Percentiles rank a stretch among this genome's conserved stretches.
These are phyloP conservation scores for Neuroterus valhalla DNA, from an alignment of 1,140 invertebrate genomes.

Conservation along the genomic window DNA sequence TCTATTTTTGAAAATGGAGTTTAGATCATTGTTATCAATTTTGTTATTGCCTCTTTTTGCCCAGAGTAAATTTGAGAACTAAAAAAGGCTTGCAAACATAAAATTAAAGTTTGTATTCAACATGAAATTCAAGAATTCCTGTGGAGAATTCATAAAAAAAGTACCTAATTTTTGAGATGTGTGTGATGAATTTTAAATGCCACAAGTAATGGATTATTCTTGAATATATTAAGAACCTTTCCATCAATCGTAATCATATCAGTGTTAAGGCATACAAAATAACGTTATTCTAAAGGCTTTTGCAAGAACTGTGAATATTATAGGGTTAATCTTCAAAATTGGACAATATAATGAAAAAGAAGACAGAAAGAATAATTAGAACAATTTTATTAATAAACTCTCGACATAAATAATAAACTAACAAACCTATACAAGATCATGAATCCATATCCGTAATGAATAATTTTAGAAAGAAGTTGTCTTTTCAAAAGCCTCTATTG, in stretches of 20 bases:
- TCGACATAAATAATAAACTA: too few species aligned
- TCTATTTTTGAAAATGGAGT: too few species aligned
- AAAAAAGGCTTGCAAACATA: too few species aligned
- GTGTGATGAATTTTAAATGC: constrained; percentile 10
- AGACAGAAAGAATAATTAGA: too few species aligned
- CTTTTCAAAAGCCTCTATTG: constrained; percentile 36
- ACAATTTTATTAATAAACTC: too few species aligned
- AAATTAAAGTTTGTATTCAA: too few species aligned
- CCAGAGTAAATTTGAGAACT: too few species aligned
- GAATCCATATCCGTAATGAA: not conserved
- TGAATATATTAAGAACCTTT: constrained; percentile 16
- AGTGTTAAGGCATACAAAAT: constrained; percentile 23
- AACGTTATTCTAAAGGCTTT: constrained; percentile 5
- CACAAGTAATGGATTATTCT: constrained; percentile 8
- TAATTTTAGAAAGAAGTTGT: not conserved
- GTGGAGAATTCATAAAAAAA: not conserved
- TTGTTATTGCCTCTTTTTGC: too few species aligned
- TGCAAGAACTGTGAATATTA: not conserved
- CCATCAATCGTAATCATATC: not conserved
- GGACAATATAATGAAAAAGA: too few species aligned
- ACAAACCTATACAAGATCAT: too few species aligned
- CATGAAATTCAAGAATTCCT: not conserved
- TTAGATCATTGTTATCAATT: too few species aligned
- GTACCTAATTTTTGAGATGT: not conserved
- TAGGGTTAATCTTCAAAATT: too few species aligned